Evolutionary conservation across 1,140 invertebrate species (phyloP), one percentile per base, ranked within the genome.

Genomic region (Drosophila persimilis): DNA sequence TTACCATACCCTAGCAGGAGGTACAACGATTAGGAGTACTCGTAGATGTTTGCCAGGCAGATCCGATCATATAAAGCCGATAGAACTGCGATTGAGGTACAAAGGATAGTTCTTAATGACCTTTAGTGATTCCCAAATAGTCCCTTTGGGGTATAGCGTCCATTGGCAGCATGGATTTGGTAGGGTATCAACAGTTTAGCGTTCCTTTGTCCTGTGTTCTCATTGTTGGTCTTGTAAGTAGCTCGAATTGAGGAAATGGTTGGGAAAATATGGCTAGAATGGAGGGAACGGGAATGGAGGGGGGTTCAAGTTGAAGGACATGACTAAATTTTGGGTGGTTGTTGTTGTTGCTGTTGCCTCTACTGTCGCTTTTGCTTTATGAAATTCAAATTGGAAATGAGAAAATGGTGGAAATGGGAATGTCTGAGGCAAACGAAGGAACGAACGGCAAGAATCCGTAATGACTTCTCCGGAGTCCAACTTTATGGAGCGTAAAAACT

Each of bases 301-400:
- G 41, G 39, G 69, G 63, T 80, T 80, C 77, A 81, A 80, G 78
- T 81, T 86, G 81, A 86, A 86, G 81, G 81, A 88, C 81, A 71
- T 52, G 64, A 67, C 58, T 74, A 45, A 70, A 70, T 77, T 52
- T 73, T 22, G 69, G 58, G 62, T 39, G 58, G 62, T 39, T 39
- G 29, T 8, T 35, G 9, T 35, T 35, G 31, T 39, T 39, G 35
- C 1, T 39, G 26, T 53, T 65, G 59, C 54, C 41, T 51, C 50
- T 44, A 51, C 62, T 70, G 29, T 58, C 46, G 63, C 52, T 70
- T 62, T 61, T 86, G 73, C 69, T 80, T 86, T 81, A 81, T 85
- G 81, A 85, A 85, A 86, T 85, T 86, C 80, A 73, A 86, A 86
- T 86, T 73, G 48, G 41, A 63, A 57, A 66, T 73, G 72, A 41